Evolutionary conservation across 1,140 invertebrate species (phyloP).

Genomic region (Panulirus ornatus): DNA sequence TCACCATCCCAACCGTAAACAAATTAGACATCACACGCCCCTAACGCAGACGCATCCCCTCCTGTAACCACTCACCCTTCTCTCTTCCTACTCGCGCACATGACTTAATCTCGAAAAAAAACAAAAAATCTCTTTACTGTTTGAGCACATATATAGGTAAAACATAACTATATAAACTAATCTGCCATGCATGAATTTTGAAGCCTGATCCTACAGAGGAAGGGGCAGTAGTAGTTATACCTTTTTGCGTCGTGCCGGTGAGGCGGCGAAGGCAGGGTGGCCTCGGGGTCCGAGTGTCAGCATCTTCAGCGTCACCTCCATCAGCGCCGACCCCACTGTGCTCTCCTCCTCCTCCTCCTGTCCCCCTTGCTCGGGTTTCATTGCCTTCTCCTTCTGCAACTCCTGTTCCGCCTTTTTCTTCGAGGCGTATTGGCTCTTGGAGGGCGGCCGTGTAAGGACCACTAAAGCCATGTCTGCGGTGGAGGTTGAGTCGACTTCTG

Average conservation of each 20-base stretch:
- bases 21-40: too few species aligned
- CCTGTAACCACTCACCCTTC: background rate
- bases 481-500: background rate
- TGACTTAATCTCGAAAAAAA: background rate
- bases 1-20: too few species aligned
- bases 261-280: conserved; percentile 54
- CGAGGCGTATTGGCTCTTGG: conserved; percentile 44
- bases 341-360: conserved; percentile 25
- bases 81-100: too few species aligned
- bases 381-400: background rate
- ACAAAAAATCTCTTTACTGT: too few species aligned
- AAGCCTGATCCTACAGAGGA: background rate
- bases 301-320: conserved; percentile 70
- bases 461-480: conserved; percentile 43
- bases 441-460: conserved; percentile 48
- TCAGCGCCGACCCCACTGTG: conserved; percentile 51
- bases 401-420: conserved; percentile 45
- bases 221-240: conserved; percentile 5
- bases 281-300: conserved; percentile 60
- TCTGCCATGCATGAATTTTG: background rate
- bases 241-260: conserved; percentile 34
- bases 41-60: too few species aligned
- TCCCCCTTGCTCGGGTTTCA: conserved; percentile 7
- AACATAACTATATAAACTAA: background rate
- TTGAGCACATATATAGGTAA: background rate